Percentiles rank a stretch among this genome's conserved stretches.
Conservation (phyloP, 2,888 invertebrate species). For the Ochlodes sylvanus region DNA sequence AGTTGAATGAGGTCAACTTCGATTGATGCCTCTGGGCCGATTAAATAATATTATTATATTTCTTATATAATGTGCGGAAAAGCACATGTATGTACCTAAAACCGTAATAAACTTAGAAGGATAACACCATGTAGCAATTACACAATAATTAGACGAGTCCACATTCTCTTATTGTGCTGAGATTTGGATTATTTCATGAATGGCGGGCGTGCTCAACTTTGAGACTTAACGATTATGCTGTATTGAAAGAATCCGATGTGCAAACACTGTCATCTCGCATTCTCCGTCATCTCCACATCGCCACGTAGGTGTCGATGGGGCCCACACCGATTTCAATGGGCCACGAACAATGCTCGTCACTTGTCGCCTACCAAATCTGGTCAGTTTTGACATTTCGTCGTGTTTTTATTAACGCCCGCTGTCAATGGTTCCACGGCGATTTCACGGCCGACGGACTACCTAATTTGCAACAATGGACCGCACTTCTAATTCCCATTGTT, state of each 20-base stretch:
- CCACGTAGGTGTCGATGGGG: constrained; percentile 72
- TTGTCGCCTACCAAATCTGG: constrained; percentile 80
- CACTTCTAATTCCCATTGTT: constrained; percentile 80
- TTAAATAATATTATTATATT: no score
- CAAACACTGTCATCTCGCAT: constrained; percentile 71
- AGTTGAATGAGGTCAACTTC: no score
- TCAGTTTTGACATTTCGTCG: constrained; percentile 84
- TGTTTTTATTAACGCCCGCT: constrained; percentile 81
- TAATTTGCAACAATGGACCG: constrained; percentile 79
- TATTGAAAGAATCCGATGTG: constrained; percentile 68
- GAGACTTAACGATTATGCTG: constrained; percentile 66
- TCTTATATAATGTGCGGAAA: neutral
- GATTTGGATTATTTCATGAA: constrained; percentile 58
- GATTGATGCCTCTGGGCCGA: no score
- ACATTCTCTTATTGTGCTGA: constrained; percentile 44
- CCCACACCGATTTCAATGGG: constrained; percentile 80
- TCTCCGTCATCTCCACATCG: constrained; percentile 52
- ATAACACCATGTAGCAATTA: constrained; percentile 37
- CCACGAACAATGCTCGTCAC: constrained; percentile 73
- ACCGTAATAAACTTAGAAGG: no score
- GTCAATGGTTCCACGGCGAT: constrained; percentile 69
- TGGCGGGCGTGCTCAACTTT: constrained; percentile 73
- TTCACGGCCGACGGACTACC: constrained; percentile 73
- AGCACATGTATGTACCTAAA: no score
- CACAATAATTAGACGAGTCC: constrained; percentile 43